Conservation (phyloP, 1,140 invertebrate genomes). For the Drosophila rhopaloa region DNA sequence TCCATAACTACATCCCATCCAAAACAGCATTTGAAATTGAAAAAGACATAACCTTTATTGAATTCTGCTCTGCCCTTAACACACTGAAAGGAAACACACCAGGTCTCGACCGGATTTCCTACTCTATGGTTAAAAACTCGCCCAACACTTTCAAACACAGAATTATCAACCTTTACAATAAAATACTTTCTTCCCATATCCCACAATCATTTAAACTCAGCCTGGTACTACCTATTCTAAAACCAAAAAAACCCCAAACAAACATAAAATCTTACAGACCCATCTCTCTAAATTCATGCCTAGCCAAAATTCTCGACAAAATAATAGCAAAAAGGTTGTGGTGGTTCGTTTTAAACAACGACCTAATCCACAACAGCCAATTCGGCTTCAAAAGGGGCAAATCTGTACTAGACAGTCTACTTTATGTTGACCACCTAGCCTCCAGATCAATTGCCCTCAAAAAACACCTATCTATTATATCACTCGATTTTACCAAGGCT, state of each 20-base stretch:
- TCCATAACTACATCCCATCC: neutral
- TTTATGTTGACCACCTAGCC: slow-evolving; percentile 7
- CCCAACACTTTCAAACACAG: too few species aligned
- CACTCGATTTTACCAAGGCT: slow-evolving; percentile 7
- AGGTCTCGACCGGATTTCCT: too few species aligned
- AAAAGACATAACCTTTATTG: neutral
- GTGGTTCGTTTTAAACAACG: slow-evolving; percentile 32
- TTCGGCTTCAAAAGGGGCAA: slow-evolving; percentile 11
- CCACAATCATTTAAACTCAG: too few species aligned
- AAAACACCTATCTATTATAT: slow-evolving; percentile 16
- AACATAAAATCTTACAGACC: too few species aligned
- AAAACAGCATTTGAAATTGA: neutral
- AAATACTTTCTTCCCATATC: too few species aligned
- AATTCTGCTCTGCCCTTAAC: neutral
- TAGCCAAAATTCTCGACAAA: too few species aligned
- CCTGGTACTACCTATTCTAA: too few species aligned
- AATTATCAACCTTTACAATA: too few species aligned
- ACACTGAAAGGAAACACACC: slow-evolving; percentile 1
- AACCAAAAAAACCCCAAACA: too few species aligned
- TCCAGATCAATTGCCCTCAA: slow-evolving; percentile 1
- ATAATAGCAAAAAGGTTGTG: slow-evolving; percentile 38
- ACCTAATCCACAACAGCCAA: slow-evolving; percentile 15
- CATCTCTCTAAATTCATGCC: too few species aligned
- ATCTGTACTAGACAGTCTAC: slow-evolving; percentile 26
- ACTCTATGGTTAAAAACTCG: too few species aligned